Evolutionary conservation across 2,888 invertebrate species (phyloP), one percentile per base, ranked within the genome.

Genomic region (Galerucella nymphaeae): DNA sequence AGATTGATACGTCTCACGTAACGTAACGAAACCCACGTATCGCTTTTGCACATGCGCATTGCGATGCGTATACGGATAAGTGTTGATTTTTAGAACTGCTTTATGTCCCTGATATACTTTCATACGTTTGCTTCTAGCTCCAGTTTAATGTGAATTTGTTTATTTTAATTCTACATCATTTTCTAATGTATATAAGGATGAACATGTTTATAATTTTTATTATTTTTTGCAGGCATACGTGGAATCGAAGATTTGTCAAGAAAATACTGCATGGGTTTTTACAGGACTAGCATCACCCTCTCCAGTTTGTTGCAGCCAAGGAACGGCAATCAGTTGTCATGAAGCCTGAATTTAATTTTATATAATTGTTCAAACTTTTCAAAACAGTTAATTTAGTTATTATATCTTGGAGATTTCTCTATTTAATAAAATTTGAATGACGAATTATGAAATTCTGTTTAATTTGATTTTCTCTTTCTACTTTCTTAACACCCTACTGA

Each of bases 261-360:
- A 63, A 0, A 63, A 67, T n/a, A 38, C 61, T 61, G 30, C 18
- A 16, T 75, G 75, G 75, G 66, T 41, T 53, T 75, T 65, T 41
- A 75, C 73, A 13, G 73, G 73, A 23, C 30, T 75, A 8, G 50
- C 70, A 14, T 70, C 71, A 5, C 16, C 70, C 11, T 38, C 23
- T 14, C 70, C 73, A n/a, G 38, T 67, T 41, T 75, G 75, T 23
- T 75, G 75, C 61, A 57, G 71, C n/a, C 50, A 66, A 20, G 73
- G 75, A 2, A 2, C 1, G 13, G 20, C 53, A 10, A 41, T 67
- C 1, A 41, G 11, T 9, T 75, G 75, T 20, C 9, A 41, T 41
- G 13, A 38, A 10, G 48, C 10, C 3, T 18, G 57, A 66, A 62
- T 16, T 45, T 41, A 38, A 13, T 61, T 41, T 38, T 8, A 13